Evolutionary conservation across 1,140 invertebrate genomes (phyloP).

Genomic region (Pseudomyrmex dendroicus): DNA sequence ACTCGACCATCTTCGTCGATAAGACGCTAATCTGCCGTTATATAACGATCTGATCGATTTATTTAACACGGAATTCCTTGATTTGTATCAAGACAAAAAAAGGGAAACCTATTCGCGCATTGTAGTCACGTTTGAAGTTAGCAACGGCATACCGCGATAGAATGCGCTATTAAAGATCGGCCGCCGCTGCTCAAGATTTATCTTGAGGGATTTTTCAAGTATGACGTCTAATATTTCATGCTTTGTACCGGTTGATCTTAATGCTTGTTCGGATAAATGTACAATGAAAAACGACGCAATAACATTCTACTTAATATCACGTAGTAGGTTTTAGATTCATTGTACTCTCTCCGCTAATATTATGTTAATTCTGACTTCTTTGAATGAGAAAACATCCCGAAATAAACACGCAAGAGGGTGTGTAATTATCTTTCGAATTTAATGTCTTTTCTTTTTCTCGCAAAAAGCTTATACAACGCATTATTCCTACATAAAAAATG

Average conservation of each 20-base stretch:
- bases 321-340: not conserved
- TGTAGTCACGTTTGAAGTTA: constrained; percentile 44
- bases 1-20: not conserved
- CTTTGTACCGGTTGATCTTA: constrained; percentile 25
- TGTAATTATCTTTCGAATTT: constrained; percentile 7
- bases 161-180: constrained; percentile 51
- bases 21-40: not conserved
- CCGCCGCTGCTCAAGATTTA: constrained; percentile 15
- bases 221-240: constrained; percentile 48
- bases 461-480: not conserved
- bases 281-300: not conserved
- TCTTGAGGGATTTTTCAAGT: constrained; percentile 32
- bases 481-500: not conserved
- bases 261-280: not conserved
- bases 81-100: constrained; percentile 9
- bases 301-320: constrained; percentile 13
- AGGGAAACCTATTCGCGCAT: constrained; percentile 1
- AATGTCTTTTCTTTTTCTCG: not conserved
- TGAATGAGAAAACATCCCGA: not conserved
- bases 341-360: not conserved
- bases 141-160: constrained; percentile 27
- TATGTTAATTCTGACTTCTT: not conserved
- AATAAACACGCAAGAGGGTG: not conserved
- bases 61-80: constrained; percentile 9
- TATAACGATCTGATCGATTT: constrained; percentile 6